A percentile compares a stretch with the other conserved stretches of the same genome.
Evolutionary conservation across 2,888 invertebrate genomes (phyloP).

Genomic region (Entomobrya multifasciata): DNA sequence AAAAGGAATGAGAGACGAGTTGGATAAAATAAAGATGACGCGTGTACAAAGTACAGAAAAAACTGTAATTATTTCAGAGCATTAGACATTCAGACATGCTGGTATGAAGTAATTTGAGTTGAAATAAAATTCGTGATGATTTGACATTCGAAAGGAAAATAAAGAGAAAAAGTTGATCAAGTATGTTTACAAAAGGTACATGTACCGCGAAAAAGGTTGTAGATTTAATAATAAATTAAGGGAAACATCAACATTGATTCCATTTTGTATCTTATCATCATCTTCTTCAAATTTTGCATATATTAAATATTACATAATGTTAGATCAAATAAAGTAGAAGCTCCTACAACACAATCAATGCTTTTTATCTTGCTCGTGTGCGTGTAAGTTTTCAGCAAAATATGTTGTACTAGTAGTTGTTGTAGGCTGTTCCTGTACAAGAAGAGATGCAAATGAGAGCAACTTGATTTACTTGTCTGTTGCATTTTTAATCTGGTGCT

Average conservation of each 20-base stretch:
- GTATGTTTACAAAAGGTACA: not conserved
- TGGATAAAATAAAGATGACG: no score
- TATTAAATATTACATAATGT: not conserved
- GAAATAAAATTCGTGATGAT: constrained; percentile 40
- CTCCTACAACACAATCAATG: constrained; percentile 9
- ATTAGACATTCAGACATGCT: not conserved
- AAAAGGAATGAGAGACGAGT: no score
- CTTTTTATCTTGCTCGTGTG: not conserved
- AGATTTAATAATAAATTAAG: constrained; percentile 10
- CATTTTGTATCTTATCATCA: not conserved
- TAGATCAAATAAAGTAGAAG: constrained; percentile 6
- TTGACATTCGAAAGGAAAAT: constrained; percentile 6
- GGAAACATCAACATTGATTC: not conserved
- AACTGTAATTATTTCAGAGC: not conserved
- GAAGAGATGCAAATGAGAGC: constrained; percentile 48
- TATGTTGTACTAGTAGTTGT: not conserved
- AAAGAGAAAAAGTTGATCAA: no score
- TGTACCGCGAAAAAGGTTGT: not conserved
- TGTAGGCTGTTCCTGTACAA: not conserved
- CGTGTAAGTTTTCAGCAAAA: not conserved
- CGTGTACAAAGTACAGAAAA: not conserved
- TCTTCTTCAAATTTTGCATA: constrained; percentile 12
- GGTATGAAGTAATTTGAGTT: constrained; percentile 12
- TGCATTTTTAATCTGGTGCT: constrained; percentile 47
- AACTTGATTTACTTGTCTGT: constrained; percentile 49